A percentile compares a stretch with the other conserved stretches of the same genome.
Evolutionary conservation across 2,888 invertebrate species (phyloP).

Genomic region (Oxycera nigricornis): DNA sequence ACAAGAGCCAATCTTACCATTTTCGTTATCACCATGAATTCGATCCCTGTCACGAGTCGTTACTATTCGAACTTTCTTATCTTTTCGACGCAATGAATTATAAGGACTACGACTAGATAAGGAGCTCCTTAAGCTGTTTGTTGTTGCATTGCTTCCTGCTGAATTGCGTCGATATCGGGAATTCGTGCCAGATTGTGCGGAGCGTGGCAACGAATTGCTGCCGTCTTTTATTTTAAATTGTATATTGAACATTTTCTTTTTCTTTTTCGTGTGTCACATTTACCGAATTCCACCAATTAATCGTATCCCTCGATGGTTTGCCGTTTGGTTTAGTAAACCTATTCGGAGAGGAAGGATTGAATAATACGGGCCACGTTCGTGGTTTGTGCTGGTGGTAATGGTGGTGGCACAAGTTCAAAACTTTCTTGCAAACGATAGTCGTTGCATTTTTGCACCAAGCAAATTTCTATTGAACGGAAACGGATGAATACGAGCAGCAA

Average conservation of each 20-base stretch:
- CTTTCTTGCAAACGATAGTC: not conserved
- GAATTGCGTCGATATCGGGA: slow-evolving; percentile 49
- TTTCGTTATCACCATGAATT: not conserved
- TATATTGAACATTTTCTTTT: slow-evolving; percentile 61
- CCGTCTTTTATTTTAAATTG: slow-evolving; percentile 63
- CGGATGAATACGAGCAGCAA: not conserved
- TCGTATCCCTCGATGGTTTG: slow-evolving; percentile 22
- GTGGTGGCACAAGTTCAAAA: slow-evolving; percentile 8
- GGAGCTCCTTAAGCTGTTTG: slow-evolving; percentile 58
- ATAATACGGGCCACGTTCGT: not conserved
- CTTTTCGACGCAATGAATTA: slow-evolving; percentile 58
- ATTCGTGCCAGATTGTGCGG: slow-evolving; percentile 32
- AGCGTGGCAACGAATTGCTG: slow-evolving; percentile 58
- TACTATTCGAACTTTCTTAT: slow-evolving; percentile 61
- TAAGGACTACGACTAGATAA: slow-evolving; percentile 56
- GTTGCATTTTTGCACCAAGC: not conserved
- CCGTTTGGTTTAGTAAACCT: slow-evolving; percentile 17
- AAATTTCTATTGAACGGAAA: not conserved
- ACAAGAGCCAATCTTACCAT: slow-evolving; percentile 42
- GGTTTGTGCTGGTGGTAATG: not conserved
- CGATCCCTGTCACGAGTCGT: slow-evolving; percentile 54
- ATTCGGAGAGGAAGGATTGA: not conserved
- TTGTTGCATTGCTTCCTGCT: slow-evolving; percentile 54
- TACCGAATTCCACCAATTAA: slow-evolving; percentile 21
- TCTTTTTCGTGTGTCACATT: too few species aligned